phyloP scores from a whole-genome alignment of 2,797 vertebrate species.

The Coendou prehensilis region DNA sequence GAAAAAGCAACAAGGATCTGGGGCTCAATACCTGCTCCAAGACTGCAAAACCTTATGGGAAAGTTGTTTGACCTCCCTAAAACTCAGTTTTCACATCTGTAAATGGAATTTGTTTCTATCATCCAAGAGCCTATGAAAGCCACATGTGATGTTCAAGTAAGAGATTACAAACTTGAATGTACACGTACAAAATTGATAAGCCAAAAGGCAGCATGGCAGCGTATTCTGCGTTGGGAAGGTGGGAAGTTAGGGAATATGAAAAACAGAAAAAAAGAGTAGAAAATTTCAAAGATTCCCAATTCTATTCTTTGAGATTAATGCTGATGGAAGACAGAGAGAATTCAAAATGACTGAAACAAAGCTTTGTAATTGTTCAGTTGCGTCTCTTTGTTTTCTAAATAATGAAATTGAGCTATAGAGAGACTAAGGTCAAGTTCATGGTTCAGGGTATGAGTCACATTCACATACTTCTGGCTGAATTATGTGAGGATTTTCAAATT shows the following conservation, averaged over 20 bases:
- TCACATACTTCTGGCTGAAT: not conserved
- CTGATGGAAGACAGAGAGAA: not conserved
- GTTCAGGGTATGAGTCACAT: not conserved
- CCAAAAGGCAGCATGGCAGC: not conserved
- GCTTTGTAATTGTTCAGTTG: not conserved
- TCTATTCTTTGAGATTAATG: not conserved
- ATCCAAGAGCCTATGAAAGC: not conserved
- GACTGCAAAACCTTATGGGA: not conserved
- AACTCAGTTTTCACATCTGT: not conserved
- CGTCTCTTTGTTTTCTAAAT: not conserved
- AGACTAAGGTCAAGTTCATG: not conserved
- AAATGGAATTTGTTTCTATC: not conserved
- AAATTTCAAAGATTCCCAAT: not conserved
- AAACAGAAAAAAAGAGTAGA: not conserved
- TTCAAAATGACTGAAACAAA: constrained; percentile 31
- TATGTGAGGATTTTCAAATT: not conserved
- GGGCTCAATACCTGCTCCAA: not conserved
- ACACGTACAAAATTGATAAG: not conserved
- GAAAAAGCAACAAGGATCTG: not conserved
- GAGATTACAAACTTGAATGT: not conserved
- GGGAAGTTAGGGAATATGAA: not conserved
- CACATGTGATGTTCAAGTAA: not conserved
- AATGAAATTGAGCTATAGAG: not conserved
- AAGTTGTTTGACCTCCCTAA: not conserved
- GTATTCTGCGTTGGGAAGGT: not conserved